These are phyloP conservation scores for Platysternon megacephalum DNA, from an alignment of 2,113 vertebrate species.

Conservation along the genomic window DNA sequence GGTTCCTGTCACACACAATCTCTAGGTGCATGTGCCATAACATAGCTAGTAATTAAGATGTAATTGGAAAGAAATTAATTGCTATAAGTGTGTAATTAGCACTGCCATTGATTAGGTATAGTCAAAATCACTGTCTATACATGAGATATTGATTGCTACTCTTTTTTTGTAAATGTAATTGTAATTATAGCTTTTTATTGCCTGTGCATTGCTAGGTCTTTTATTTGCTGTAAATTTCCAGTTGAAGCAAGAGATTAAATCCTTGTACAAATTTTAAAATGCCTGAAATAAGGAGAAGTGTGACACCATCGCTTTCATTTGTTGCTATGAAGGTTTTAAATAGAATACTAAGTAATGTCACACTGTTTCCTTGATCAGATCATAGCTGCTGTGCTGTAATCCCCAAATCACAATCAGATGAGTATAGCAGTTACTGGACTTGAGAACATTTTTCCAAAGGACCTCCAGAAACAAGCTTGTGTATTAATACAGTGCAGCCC, in stretches of 20 bases:
- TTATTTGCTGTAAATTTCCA: slow-evolving; percentile 53
- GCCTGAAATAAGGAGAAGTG: neutral
- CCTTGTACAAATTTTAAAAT: slow-evolving; percentile 43
- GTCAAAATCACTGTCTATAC: slow-evolving; percentile 58
- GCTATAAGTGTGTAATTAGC: slow-evolving; percentile 76
- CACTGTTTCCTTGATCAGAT: neutral
- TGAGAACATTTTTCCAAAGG: neutral
- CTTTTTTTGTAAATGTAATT: slow-evolving; percentile 63
- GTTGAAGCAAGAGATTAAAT: slow-evolving; percentile 54
- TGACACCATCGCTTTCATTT: neutral
- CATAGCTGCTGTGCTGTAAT: neutral
- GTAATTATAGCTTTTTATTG: slow-evolving; percentile 68
- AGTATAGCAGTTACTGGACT: neutral
- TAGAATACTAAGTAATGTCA: slow-evolving; percentile 16
- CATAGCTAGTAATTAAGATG: slow-evolving; percentile 72
- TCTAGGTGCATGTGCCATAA: slow-evolving; percentile 35
- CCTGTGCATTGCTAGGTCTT: slow-evolving; percentile 51
- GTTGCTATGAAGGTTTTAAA: slow-evolving; percentile 7
- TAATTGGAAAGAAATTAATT: slow-evolving; percentile 81
- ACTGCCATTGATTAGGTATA: slow-evolving; percentile 73
- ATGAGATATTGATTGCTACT: slow-evolving; percentile 71
- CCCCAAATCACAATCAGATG: neutral
- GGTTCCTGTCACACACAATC: neutral
- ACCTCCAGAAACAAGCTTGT: neutral
- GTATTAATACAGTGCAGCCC: neutral